Evolutionary conservation across 2,888 invertebrate species (phyloP).

Genomic region (Therioaphis trifolii): DNA sequence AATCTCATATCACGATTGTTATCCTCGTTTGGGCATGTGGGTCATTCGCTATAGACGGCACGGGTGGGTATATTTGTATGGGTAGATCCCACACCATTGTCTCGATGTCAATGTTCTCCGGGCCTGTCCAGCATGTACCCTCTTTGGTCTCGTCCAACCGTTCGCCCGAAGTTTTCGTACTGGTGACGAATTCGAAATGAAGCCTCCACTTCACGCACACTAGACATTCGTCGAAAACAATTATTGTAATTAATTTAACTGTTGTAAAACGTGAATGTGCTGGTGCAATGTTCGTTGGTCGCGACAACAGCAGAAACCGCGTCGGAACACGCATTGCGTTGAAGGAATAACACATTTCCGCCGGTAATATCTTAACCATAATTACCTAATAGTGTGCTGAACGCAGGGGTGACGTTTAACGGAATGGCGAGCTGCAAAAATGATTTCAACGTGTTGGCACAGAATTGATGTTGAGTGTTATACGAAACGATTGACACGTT

Average conservation of each 20-base stretch:
- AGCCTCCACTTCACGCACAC: slow-evolving; percentile 92
- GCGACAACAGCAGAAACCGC: not conserved
- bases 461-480: slow-evolving; percentile 92
- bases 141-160: slow-evolving; percentile 73
- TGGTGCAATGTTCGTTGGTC: no score
- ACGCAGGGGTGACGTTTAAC: slow-evolving; percentile 94
- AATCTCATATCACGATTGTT: slow-evolving; percentile 55
- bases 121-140: slow-evolving; percentile 82
- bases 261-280: no score
- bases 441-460: slow-evolving; percentile 86
- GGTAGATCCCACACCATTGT: slow-evolving; percentile 99
- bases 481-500: slow-evolving; percentile 75
- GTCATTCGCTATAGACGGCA: slow-evolving; percentile 78
- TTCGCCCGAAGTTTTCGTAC: slow-evolving; percentile 76
- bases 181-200: slow-evolving; percentile 97
- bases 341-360: no score
- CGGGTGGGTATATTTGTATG: slow-evolving; percentile 91
- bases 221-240: slow-evolving; percentile 66
- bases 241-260: no score
- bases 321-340: no score
- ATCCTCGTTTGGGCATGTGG: slow-evolving; percentile 69
- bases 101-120: slow-evolving; percentile 88
- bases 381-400: slow-evolving; percentile 86
- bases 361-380: slow-evolving; percentile 25
- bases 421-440: slow-evolving; percentile 94